Base-by-base conservation (phyloP, 2,888 invertebrate genomes). In the Tipula helvola region DNA sequence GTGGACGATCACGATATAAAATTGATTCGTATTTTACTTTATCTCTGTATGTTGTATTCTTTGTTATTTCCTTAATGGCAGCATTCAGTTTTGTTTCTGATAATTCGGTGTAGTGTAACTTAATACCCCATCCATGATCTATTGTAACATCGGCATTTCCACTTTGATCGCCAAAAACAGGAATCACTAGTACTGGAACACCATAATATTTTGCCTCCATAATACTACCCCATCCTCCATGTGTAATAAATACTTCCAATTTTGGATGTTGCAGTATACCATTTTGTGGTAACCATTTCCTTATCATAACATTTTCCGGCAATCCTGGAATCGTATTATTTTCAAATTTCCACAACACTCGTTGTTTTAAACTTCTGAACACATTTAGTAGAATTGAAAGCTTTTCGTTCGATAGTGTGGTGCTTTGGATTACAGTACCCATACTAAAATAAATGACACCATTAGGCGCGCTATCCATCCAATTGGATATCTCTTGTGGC, bases 401-500 rank as follows among this genome's bases (percentile, higher is more conserved):
- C 10, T 84, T 84, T n/a, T 84, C 84, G 1, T 84, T 28, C 16
- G 84, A 84, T 3, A 84, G n/a, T 4, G 84, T 84, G 0, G 1
- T 41, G 16, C 36, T 41, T 84, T 84, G 84, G 10, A 84, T 84
- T n/a, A 84, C 39, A 7, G 84, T 84, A 8, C 84, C 84, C 84
- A 84, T 84, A 84, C 84, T 84, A 16, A 84, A 84, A 84, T 84
- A 84, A 39, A 84, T 39, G 2, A 84, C 84, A 39, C 84, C 84
- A 39, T 84, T 84, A 5, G n/a, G 16, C n/a, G 84, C 36, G 39
- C 10, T 16, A 4, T 84, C 39, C 84, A 84, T 84, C 39, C 36
- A 84, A 39, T 84, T n/a, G 36, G n/a, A 16, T 0, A 84, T 16
- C 36, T 39, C 84, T n/a, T 84, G n/a, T 3, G 36, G n/a, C 41